Evolutionary conservation across 2,113 vertebrate species (phyloP), one percentile per base, ranked within the genome.

Genomic region (Typhlomys cinereus): DNA sequence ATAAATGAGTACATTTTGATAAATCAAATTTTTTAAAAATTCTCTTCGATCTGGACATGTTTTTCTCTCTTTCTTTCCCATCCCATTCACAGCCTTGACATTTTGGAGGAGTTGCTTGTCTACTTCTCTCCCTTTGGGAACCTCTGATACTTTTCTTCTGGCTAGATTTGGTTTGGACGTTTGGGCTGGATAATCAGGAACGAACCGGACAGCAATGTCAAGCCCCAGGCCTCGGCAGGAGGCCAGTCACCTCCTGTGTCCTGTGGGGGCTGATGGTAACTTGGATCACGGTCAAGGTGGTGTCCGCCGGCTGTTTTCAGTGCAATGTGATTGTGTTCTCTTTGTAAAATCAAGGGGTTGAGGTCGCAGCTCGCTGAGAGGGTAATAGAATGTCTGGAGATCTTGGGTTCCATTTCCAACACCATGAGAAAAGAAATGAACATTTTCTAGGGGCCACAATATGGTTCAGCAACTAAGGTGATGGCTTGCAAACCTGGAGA

Each of bases 71-170:
- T 76, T 52, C 74, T 25, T 36, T 66, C 50, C 80, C 34, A 17
- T 50, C 46, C 46, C 62, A 10, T 83, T 83, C 80, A 44, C 80
- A 83, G 50, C 81, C 88, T 87, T 91, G 81, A 69, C 64, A 85
- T 90, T 92, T 92, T 82, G 29, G 69, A 79, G 59, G 44, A 82
- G 57, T 67, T 0, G 0, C 69, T 85, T 94, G 39, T 85, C 94
- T 80, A 87, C 46, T 79, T n/a, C 67, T 69, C 61, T 90, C 78
- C 29, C 21, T 8, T 48, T 92, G 52, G 92, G 20, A 85, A 69
- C 73, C 74, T 69, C 36, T 44, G 79, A 48, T 59, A 29, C 59
- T 88, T 93, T 93, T 48, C 62, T 92, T 31, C 57, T 8, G 46
- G 54, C 64, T 90, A 73, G 23, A 67, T 74, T 88, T 18, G 8